Conservation (phyloP, 2,113 vertebrate species). For the Mesocricetus auratus region DNA sequence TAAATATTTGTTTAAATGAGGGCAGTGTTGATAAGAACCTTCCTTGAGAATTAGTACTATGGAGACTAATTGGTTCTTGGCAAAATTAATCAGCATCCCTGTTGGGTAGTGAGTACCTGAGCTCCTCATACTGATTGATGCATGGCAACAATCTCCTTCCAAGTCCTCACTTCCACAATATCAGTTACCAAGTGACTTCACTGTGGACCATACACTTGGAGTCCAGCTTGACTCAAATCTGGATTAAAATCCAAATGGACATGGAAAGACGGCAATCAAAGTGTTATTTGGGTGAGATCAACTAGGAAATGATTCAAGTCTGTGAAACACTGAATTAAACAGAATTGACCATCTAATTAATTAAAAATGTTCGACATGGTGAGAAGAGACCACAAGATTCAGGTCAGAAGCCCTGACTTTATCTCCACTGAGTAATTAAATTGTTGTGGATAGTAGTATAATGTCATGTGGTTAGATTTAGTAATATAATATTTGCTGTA, state of each 20-base stretch:
- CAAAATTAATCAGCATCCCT: neutral
- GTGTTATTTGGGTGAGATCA: constrained; percentile 22
- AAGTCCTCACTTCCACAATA: neutral
- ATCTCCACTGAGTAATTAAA: constrained; percentile 32
- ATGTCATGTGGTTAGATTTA: neutral
- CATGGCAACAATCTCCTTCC: neutral
- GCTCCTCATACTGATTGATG: neutral
- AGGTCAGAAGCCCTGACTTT: constrained; percentile 36
- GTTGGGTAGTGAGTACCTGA: neutral
- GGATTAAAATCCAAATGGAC: neutral
- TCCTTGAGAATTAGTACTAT: neutral
- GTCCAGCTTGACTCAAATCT: neutral
- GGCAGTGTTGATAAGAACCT: neutral
- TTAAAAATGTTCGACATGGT: constrained; percentile 20
- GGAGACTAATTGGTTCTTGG: neutral
- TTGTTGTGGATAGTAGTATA: neutral
- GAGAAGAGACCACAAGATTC: constrained; percentile 23
- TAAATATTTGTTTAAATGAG: neutral
- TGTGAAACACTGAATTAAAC: constrained; percentile 44
- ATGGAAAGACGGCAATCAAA: neutral
- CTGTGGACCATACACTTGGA: neutral
- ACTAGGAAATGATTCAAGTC: constrained; percentile 42
- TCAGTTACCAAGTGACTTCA: neutral
- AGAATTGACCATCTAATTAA: constrained; percentile 29
- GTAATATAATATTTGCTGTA: constrained; percentile 4